A percentile compares a stretch with the other conserved stretches of the same genome.
Conservation (phyloP, 1,140 invertebrate genomes). For the Conus ventricosus region DNA sequence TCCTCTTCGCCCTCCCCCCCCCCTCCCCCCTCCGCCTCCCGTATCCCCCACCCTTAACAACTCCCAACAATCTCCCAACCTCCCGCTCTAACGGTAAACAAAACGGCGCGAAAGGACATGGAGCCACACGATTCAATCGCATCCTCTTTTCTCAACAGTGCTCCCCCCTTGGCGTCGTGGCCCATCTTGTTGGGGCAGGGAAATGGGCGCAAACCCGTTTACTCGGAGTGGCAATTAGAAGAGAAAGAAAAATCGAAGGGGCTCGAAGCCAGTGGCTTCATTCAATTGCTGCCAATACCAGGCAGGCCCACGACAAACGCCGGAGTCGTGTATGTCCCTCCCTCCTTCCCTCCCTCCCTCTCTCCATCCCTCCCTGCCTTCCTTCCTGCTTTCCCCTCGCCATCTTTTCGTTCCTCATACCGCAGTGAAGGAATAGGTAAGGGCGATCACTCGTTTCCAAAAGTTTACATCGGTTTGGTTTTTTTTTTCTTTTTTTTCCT, state of each 20-base stretch:
- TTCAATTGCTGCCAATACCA: conserved; percentile 18
- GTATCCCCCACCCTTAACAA: background rate
- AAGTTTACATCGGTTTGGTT: too few species aligned
- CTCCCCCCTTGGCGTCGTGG: background rate
- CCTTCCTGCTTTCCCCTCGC: too few species aligned
- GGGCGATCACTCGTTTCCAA: too few species aligned
- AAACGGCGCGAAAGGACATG: background rate
- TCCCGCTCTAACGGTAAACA: background rate
- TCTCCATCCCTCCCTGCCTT: background rate
- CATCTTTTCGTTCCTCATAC: background rate
- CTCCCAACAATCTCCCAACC: background rate
- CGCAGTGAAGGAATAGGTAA: too few species aligned
- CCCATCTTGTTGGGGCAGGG: conserved; percentile 6
- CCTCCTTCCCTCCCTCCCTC: background rate
- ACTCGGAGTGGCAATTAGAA: conserved; percentile 23
- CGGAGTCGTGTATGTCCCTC: background rate
- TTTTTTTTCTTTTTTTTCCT: too few species aligned
- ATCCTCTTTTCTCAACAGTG: background rate
- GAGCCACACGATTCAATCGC: background rate
- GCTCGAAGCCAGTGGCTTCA: background rate
- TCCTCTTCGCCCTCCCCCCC: too few species aligned
- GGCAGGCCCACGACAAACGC: background rate
- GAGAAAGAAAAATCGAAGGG: conserved; percentile 16
- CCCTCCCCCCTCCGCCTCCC: too few species aligned
- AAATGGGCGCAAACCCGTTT: conserved; percentile 30